Base-by-base conservation (phyloP, 2,113 vertebrate genomes). In the Callopanchax toddi region DNA sequence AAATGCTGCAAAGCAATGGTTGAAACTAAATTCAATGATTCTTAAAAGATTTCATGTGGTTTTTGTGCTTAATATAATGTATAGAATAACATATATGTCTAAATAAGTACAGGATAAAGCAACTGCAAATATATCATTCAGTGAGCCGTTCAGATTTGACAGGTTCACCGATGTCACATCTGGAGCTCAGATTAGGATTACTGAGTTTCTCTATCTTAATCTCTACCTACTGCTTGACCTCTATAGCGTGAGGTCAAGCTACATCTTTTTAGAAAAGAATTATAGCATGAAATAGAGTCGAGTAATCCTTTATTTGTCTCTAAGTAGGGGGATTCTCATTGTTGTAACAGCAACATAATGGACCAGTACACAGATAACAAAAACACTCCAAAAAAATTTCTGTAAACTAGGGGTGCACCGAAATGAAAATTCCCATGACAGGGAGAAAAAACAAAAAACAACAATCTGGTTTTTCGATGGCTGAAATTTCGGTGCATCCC, bases 1-100 rank as follows among this genome's bases (percentile, higher is more conserved):
- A 72, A 83, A 77, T n/a, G 21, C 22, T 48, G 9, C 2, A 26
- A 49, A 15, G 3, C 2, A 16, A 1, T 22, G 23, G 15, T 18
- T 48, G 22, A 22, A 48, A 11, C 11, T 12, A 20, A 46, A 12
- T 11, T 11, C 13, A n/a, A n/a, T n/a, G n/a, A n/a, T n/a, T n/a
- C n/a, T n/a, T n/a, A n/a, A n/a, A n/a, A n/a, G n/a, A n/a, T n/a
- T n/a, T n/a, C n/a, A n/a, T n/a, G n/a, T n/a, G n/a, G n/a, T n/a
- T n/a, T n/a, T n/a, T n/a, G n/a, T n/a, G n/a, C n/a, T n/a, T n/a
- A n/a, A n/a, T n/a, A n/a, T n/a, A n/a, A n/a, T n/a, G n/a, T 4
- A n/a, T 43, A 43, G 7, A 9, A 43, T 18, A n/a, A 3, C 36
- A 9, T 37, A 12, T 13, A 37, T 37, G 10, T 37, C 5, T 43